Evolutionary conservation across 1,140 invertebrate species (phyloP).

Genomic region (Saccostrea cuccullata): DNA sequence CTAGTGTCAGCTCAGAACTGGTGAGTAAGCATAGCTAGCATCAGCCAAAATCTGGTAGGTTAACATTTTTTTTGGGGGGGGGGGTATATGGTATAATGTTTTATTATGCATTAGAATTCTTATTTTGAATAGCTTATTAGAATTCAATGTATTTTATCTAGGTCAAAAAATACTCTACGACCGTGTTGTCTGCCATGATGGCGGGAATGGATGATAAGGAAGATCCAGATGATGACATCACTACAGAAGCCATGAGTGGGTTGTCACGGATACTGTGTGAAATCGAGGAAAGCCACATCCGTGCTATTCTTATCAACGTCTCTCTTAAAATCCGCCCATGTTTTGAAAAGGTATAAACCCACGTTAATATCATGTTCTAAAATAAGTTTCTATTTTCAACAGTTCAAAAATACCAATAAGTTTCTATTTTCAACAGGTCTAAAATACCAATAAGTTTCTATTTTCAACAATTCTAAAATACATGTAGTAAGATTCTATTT

Average conservation of each 20-base stretch:
- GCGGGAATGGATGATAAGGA: conserved; percentile 81
- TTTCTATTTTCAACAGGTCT: too few relatives aligned
- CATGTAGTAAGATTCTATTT: too few relatives aligned
- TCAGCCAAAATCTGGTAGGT: too few relatives aligned
- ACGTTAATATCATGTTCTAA: too few relatives aligned
- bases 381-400: too few relatives aligned
- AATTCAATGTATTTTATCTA: not conserved
- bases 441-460: too few relatives aligned
- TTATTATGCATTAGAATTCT: too few relatives aligned
- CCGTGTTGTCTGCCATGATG: conserved; percentile 80
- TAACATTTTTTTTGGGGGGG: too few relatives aligned
- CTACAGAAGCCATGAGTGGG: conserved; percentile 79
- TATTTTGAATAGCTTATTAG: not conserved
- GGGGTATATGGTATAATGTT: too few relatives aligned
- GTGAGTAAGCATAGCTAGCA: too few relatives aligned
- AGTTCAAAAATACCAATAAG: too few relatives aligned
- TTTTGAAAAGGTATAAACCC: conserved; percentile 79
- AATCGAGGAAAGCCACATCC: conserved; percentile 78
- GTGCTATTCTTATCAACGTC: conserved; percentile 80
- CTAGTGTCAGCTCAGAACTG: not conserved
- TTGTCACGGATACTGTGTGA: conserved; percentile 78
- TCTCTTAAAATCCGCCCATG: conserved; percentile 80
- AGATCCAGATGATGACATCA: conserved; percentile 79
- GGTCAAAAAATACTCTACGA: conserved; percentile 76
- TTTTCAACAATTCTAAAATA: too few relatives aligned